phyloP scores from a whole-genome alignment of 2,797 vertebrate genomes.

The Gymnocypris eckloni region DNA sequence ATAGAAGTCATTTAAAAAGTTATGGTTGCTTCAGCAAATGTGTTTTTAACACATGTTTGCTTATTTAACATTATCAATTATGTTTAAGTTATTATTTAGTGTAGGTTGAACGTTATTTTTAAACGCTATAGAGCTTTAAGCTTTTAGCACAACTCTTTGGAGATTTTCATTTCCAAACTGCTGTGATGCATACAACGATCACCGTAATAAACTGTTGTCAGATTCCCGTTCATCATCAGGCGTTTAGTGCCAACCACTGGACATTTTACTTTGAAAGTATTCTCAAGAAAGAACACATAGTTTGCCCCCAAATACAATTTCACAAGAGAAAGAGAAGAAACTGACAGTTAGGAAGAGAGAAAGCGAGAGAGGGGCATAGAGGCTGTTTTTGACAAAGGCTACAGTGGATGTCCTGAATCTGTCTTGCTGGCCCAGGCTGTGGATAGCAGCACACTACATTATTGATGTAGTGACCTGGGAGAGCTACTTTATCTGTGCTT shows the following conservation, averaged over 20 bases:
- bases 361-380: neutral
- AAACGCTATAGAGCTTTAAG: neutral
- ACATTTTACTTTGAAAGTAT: neutral
- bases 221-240: no score
- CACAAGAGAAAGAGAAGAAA: neutral
- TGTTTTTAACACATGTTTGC: neutral
- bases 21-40: neutral
- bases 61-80: neutral
- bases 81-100: neutral
- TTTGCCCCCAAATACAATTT: neutral
- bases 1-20: neutral
- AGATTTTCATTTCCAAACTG: no score
- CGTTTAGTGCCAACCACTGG: no score
- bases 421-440: slow-evolving; percentile 50
- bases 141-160: neutral
- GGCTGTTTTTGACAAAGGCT: slow-evolving; percentile 8
- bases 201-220: no score
- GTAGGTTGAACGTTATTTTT: neutral
- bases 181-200: no score
- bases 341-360: neutral
- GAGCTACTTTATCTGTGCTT: slow-evolving; percentile 55
- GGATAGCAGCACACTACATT: slow-evolving; percentile 59
- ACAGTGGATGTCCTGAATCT: slow-evolving; percentile 58
- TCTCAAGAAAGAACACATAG: neutral
- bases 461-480: slow-evolving; percentile 59